Base-by-base conservation (phyloP, 2,113 vertebrate genomes). In the Pitta sordida region DNA sequence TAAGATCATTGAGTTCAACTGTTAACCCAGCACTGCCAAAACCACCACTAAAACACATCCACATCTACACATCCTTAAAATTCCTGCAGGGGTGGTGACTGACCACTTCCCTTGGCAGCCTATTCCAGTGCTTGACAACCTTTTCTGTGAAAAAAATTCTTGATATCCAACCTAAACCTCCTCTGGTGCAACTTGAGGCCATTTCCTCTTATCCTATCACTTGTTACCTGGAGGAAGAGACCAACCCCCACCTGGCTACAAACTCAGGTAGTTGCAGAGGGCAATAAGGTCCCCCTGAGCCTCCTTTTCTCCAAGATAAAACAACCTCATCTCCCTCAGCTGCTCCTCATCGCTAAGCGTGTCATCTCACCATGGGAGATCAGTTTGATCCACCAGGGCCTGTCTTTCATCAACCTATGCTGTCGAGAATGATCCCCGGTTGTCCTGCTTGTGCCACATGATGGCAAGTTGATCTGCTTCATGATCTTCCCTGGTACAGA, bases 321-420 rank as follows among this genome's bases (percentile, higher is more conserved):
- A 60, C 23, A n/a, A 2, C 5, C 19, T 36, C 32, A 73, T 8
- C 20, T 49, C 51, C 34, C 22, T 74, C 59, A 74, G 41, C 58
- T 18, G 14, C 65, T 56, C 3, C 34, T 79, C 0, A 0, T 2
- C n/a, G n/a, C n/a, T n/a, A n/a, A n/a, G 22, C 10, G 5, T 8
- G 18, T n/a, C 51, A n/a, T 27, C 13, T 51, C 52, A 26, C 56
- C 43, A 7, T 4, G 32, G 52, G 41, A 64, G 32, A 14, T n/a
- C 17, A 58, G 32, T 32, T 10, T 41, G 43, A 32, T 30, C 43
- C 36, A 51, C 36, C 9, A 73, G 43, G 36, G 51, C 59, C 56
- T 32, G 26, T 49, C 63, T 56, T 37, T 56, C 15, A 55, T 34
- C 43, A 90, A 0, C 34, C 26, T 2, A 1, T 56, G 43, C 32